Percentiles rank a stretch among this genome's conserved stretches.
These are phyloP conservation scores for Harpegnathos saltator DNA, from an alignment of 1,140 invertebrate species.

Conservation along the genomic window DNA sequence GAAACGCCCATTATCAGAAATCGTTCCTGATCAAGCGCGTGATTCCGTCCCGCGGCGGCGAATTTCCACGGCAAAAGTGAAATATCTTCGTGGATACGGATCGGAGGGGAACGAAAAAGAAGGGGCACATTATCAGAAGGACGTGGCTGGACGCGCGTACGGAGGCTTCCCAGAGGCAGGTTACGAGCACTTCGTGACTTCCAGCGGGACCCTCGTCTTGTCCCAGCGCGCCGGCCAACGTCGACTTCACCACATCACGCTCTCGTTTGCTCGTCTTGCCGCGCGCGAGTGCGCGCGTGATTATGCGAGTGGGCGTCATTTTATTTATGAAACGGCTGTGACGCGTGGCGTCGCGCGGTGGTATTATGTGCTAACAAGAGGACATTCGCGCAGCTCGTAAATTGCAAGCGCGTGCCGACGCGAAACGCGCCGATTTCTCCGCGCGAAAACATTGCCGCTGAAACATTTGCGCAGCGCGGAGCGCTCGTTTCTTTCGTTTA, in stretches of 20 bases:
- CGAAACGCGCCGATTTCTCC: not conserved
- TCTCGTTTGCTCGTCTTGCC: too few relatives aligned
- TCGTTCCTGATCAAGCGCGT: not conserved
- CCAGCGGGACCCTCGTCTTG: slow-evolving; percentile 55
- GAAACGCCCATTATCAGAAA: not conserved
- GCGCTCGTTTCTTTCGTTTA: not conserved
- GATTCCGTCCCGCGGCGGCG: not conserved
- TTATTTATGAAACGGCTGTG: slow-evolving; percentile 3
- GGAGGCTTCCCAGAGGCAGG: slow-evolving; percentile 53
- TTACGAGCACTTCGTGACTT: slow-evolving; percentile 78
- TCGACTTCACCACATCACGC: not conserved
- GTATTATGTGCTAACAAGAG: slow-evolving; percentile 15
- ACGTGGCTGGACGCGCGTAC: slow-evolving; percentile 67
- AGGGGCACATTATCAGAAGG: not conserved
- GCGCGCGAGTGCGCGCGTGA: not conserved
- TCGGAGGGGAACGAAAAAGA: not conserved
- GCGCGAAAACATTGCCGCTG: not conserved
- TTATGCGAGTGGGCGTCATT: not conserved
- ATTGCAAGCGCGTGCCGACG: not conserved
- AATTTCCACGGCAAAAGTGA: slow-evolving; percentile 8
- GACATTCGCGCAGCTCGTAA: not conserved
- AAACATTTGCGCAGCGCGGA: too few relatives aligned
- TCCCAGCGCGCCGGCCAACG: slow-evolving; percentile 42
- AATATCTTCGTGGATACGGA: not conserved
- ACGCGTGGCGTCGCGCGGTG: not conserved